Evolutionary conservation across 2,113 vertebrate species (phyloP), one percentile per base, ranked within the genome.

Genomic region (Nesospiza acunhae): DNA sequence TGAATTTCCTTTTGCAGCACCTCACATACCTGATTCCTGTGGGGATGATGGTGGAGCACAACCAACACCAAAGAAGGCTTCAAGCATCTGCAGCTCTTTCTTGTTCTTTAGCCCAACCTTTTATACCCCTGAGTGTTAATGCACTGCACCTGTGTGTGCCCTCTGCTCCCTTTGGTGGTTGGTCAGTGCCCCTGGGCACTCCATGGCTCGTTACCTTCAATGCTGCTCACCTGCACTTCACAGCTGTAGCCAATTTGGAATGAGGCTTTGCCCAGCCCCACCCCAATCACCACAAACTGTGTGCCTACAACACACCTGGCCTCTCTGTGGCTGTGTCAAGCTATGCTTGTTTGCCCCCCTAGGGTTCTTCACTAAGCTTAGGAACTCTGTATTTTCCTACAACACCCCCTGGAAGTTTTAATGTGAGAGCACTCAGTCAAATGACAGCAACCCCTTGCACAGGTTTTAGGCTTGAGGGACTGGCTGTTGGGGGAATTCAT

Each of bases 31-130:
- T 2, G 23, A 60, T 37, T 60, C 35, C 24, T 37, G 35, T 12
- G 1, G 4, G 35, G 58, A 60, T 5, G 0, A 3, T 0, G 1
- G 35, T 37, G 23, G 15, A 37, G 58, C 10, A 60, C 35, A 26
- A 13, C 35, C 24, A 18, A 27, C 35, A 27, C 24, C 58, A 18
- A 60, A 37, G 23, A 37, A 60, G n/a, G 16, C 7, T 60, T 27
- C 16, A 27, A 18, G 24, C 24, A 37, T 9, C 35, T 37, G 5
- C 11, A 60, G 58, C 24, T 13, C 24, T 60, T 37, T 13, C 1
- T 6, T 60, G 35, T 6, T 4, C 58, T 18, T 4, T 7, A 37
- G 23, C 35, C 15, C 35, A 37, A 7, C 15, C n/a, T 60, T 60
- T 60, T 12, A 27, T 27, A 3, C 7, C 58, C 58, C 16, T 37